These are phyloP conservation scores for Holothuria leucospilota DNA, from an alignment of 53 echinoderm and acorn worm species.

Conservation along the genomic window DNA sequence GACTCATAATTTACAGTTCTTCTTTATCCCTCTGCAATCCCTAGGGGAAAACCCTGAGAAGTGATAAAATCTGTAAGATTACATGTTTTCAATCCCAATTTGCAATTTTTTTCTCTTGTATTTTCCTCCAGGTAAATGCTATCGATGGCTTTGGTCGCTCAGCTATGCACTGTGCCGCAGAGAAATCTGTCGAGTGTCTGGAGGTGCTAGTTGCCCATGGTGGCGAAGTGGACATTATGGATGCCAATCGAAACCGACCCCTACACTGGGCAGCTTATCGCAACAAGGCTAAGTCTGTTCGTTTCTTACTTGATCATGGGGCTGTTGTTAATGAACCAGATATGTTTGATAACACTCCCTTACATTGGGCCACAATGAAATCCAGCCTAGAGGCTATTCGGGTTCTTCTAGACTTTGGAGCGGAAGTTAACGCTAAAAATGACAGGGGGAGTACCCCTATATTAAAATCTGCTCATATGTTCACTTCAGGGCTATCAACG, in stretches of 20 bases:
- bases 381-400: conserved; percentile 81
- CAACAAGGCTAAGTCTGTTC: conserved; percentile 76
- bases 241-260: conserved; percentile 80
- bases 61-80: no score
- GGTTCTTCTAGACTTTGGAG: conserved; percentile 86
- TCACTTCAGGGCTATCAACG: conserved; percentile 72
- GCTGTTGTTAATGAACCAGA: conserved; percentile 77
- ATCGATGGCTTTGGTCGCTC: conserved; percentile 87
- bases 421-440: conserved; percentile 72
- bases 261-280: conserved; percentile 96
- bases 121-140: conserved; percentile 75
- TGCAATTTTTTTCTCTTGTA: background rate
- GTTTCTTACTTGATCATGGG: conserved; percentile 67
- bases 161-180: conserved; percentile 93
- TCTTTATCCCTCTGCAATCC: no score
- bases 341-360: conserved; percentile 86
- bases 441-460: conserved; percentile 68
- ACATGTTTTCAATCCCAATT: no score
- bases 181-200: conserved; percentile 77
- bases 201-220: conserved; percentile 68
- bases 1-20: no score
- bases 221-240: conserved; percentile 76
- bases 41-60: no score
- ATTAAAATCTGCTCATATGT: conserved; percentile 67
- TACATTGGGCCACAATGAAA: conserved; percentile 88